phyloP scores from a whole-genome alignment of 2,113 vertebrate species.

The Sapajus apella region DNA sequence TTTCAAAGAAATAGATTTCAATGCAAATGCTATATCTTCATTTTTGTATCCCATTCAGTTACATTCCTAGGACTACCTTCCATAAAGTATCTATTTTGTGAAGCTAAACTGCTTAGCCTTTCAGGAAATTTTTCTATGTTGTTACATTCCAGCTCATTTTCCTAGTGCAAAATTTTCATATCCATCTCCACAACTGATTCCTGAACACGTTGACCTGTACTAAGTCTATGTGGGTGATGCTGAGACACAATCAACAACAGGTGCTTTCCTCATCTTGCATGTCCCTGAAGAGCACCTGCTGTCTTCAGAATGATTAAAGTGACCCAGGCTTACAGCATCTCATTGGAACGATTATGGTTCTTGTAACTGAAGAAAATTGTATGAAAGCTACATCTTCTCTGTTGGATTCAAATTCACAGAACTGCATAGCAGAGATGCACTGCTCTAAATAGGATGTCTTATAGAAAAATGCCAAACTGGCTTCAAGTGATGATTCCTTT shows the following conservation, averaged over 20 bases:
- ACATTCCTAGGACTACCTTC: background rate
- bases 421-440: slow-evolving; percentile 76
- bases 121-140: slow-evolving; percentile 48
- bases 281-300: slow-evolving; percentile 76
- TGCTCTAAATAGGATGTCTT: slow-evolving; percentile 68
- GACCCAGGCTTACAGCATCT: slow-evolving; percentile 77
- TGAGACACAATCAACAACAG: slow-evolving; percentile 75
- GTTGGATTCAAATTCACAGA: slow-evolving; percentile 81
- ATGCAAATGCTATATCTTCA: background rate
- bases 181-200: slow-evolving; percentile 20
- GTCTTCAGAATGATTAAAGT: slow-evolving; percentile 80
- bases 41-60: background rate
- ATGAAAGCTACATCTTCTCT: slow-evolving; percentile 78
- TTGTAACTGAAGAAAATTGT: slow-evolving; percentile 82
- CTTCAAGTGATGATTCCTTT: slow-evolving; percentile 59
- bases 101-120: slow-evolving; percentile 31
- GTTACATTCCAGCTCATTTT: background rate
- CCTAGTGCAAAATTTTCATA: slow-evolving; percentile 33
- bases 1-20: slow-evolving; percentile 18
- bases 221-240: slow-evolving; percentile 50
- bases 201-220: slow-evolving; percentile 54
- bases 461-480: slow-evolving; percentile 72
- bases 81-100: background rate
- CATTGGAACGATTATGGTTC: slow-evolving; percentile 79
- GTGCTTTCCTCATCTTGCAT: slow-evolving; percentile 72